Evolutionary conservation across 2,113 vertebrate genomes (phyloP).

Genomic region (Pangasianodon hypophthalmus): DNA sequence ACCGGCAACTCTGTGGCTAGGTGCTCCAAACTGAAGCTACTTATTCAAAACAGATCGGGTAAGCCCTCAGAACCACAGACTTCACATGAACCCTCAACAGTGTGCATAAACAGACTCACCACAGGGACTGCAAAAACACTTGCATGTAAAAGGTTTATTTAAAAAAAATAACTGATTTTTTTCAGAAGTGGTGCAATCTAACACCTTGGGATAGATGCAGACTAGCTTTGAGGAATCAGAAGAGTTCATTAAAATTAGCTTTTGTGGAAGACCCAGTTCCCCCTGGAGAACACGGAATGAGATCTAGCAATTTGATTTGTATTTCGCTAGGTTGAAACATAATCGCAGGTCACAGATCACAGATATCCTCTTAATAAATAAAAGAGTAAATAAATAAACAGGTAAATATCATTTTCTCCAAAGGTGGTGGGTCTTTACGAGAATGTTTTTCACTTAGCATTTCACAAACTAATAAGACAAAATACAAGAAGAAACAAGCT

Average conservation of each 20-base stretch:
- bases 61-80: slow-evolving; percentile 50
- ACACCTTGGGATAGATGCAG: slow-evolving; percentile 61
- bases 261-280: slow-evolving; percentile 60
- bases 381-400: slow-evolving; percentile 64
- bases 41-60: slow-evolving; percentile 26
- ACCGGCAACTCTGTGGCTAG: slow-evolving; percentile 23
- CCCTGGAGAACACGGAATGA: slow-evolving; percentile 57
- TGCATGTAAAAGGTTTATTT: slow-evolving; percentile 22
- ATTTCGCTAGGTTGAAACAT: slow-evolving; percentile 70
- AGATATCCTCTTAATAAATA: slow-evolving; percentile 47
- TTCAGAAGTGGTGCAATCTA: slow-evolving; percentile 70
- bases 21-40: slow-evolving; percentile 27
- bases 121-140: slow-evolving; percentile 65
- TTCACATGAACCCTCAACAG: slow-evolving; percentile 54
- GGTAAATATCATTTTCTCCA: slow-evolving; percentile 59
- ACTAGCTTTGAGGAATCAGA: slow-evolving; percentile 64
- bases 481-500: background rate
- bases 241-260: slow-evolving; percentile 66
- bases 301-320: slow-evolving; percentile 65
- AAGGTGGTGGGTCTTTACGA: slow-evolving; percentile 49
- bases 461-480: slow-evolving; percentile 30
- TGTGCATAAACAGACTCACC: slow-evolving; percentile 54
- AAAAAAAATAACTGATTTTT: slow-evolving; percentile 55
- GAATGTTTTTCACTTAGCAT: slow-evolving; percentile 2
- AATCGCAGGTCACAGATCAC: slow-evolving; percentile 71